These are phyloP conservation scores for Triops longicaudatus DNA, from an alignment of 1,140 invertebrate species.

Conservation along the genomic window DNA sequence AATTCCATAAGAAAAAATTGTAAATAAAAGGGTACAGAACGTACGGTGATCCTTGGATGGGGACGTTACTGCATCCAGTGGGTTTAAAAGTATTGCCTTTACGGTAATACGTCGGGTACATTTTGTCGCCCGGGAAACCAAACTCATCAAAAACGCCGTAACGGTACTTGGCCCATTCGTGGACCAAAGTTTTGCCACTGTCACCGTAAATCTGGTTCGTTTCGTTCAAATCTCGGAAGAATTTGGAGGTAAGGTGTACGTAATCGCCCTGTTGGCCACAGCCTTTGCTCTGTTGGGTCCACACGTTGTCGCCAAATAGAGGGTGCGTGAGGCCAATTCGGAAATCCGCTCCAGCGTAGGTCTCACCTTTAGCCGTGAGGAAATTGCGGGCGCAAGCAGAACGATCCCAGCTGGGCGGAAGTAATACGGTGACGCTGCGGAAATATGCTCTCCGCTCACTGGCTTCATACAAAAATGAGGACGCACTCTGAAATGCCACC, in stretches of 20 bases:
- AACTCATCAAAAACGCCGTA: conserved; percentile 63
- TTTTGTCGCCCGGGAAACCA: conserved; percentile 48
- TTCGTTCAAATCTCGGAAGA: conserved; percentile 33
- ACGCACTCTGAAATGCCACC: conserved; percentile 43
- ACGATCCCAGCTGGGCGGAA: conserved; percentile 46
- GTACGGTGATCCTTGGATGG: conserved; percentile 41
- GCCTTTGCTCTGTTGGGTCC: conserved; percentile 50
- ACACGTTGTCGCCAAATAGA: conserved; percentile 44
- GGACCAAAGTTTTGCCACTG: conserved; percentile 47
- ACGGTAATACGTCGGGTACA: conserved; percentile 44
- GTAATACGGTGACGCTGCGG: conserved; percentile 45
- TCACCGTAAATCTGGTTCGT: conserved; percentile 24
- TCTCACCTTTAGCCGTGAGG: conserved; percentile 40
- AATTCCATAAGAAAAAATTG: no score
- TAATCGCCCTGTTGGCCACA: conserved; percentile 52
- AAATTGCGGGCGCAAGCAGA: conserved; percentile 37
- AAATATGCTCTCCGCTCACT: conserved; percentile 47
- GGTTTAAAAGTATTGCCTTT: conserved; percentile 36
- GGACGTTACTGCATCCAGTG: conserved; percentile 44
- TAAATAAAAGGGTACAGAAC: conserved; percentile 22
- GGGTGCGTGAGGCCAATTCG: conserved; percentile 44
- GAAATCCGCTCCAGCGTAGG: conserved; percentile 41
- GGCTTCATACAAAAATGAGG: conserved; percentile 45
- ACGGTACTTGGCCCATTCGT: conserved; percentile 56
- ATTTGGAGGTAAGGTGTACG: conserved; percentile 45